phyloP scores from a whole-genome alignment of 2,888 invertebrate species.

The Pterostichus niger region DNA sequence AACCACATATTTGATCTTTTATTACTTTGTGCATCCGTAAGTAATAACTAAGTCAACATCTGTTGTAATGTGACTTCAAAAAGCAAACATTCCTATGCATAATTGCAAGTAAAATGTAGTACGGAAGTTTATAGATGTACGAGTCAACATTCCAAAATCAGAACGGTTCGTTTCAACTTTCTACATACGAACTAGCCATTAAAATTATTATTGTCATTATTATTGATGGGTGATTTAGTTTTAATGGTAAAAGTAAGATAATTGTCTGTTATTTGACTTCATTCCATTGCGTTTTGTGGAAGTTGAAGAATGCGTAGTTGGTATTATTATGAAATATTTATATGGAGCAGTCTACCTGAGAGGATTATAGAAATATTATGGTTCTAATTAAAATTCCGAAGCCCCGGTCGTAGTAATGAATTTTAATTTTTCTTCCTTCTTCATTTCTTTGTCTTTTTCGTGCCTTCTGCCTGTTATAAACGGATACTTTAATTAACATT shows the following conservation, averaged over 20 bases:
- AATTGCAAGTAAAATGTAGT: too few relatives aligned
- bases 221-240: neutral
- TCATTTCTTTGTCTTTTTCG: slow-evolving; percentile 31
- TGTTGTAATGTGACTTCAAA: too few relatives aligned
- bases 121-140: too few relatives aligned
- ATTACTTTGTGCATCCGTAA: too few relatives aligned
- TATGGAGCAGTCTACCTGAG: slow-evolving; percentile 14
- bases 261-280: neutral
- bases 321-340: slow-evolving; percentile 40
- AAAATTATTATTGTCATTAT: slow-evolving; percentile 17
- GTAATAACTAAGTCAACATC: too few relatives aligned
- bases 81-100: too few relatives aligned
- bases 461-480: slow-evolving; percentile 31
- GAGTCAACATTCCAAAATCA: too few relatives aligned
- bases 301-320: neutral
- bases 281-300: slow-evolving; percentile 16
- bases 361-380: slow-evolving; percentile 30
- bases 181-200: neutral
- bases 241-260: neutral
- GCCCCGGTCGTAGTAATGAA: slow-evolving; percentile 10
- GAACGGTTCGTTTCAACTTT: too few relatives aligned
- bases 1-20: too few relatives aligned
- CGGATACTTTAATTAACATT: slow-evolving; percentile 50
- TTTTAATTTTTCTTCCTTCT: slow-evolving; percentile 28
- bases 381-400: slow-evolving; percentile 42